Percentiles rank a stretch among this genome's conserved stretches.
These are phyloP conservation scores for Pogonognathellus flavescens DNA, from an alignment of 1,140 invertebrate genomes.

Conservation along the genomic window DNA sequence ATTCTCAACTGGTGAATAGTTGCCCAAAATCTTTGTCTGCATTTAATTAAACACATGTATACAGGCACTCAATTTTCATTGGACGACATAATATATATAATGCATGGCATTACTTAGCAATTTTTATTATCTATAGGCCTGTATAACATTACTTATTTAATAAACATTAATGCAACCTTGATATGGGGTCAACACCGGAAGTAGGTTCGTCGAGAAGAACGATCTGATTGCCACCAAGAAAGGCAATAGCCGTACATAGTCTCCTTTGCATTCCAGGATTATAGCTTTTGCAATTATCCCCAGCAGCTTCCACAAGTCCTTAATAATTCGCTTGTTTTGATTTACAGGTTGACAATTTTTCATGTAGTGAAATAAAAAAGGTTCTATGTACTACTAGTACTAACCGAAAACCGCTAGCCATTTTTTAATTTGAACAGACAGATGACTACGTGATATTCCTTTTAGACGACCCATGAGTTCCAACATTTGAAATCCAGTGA, in stretches of 20 bases:
- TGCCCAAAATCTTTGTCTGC: slow-evolving; percentile 57
- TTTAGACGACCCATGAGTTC: slow-evolving; percentile 57
- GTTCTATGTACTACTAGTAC: background rate
- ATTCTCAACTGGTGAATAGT: slow-evolving; percentile 46
- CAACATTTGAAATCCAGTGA: slow-evolving; percentile 59
- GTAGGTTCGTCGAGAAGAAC: slow-evolving; percentile 62
- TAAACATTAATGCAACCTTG: slow-evolving; percentile 26
- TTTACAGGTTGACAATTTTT: background rate
- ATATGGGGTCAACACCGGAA: slow-evolving; percentile 25
- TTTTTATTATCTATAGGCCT: no score
- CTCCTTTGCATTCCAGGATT: slow-evolving; percentile 40
- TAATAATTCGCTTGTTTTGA: no score
- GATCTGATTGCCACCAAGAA: slow-evolving; percentile 55
- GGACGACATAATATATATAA: no score
- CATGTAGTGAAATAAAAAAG: background rate
- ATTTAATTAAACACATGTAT: background rate
- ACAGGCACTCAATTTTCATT: no score
- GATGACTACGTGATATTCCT: slow-evolving; percentile 51
- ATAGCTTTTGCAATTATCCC: slow-evolving; percentile 48
- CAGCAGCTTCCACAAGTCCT: slow-evolving; percentile 46
- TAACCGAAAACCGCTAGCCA: slow-evolving; percentile 61
- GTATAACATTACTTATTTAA: no score
- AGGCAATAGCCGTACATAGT: slow-evolving; percentile 57
- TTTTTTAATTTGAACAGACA: slow-evolving; percentile 53
- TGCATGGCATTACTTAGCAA: no score